phyloP scores from a whole-genome alignment of 2,888 invertebrate genomes.

The Copidosoma aretas region DNA sequence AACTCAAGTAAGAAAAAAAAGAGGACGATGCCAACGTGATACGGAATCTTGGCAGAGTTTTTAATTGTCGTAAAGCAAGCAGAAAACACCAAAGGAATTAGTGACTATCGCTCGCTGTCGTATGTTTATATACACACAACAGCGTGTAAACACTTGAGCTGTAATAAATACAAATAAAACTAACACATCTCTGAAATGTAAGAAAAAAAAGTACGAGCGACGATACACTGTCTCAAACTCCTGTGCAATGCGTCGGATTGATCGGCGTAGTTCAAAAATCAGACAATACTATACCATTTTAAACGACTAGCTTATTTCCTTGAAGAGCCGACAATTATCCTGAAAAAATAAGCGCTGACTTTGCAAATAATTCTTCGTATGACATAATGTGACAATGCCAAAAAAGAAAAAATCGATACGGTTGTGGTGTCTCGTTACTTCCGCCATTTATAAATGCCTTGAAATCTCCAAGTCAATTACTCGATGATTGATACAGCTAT shows the following conservation, averaged over 20 bases:
- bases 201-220: neutral
- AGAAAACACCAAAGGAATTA: constrained; percentile 20
- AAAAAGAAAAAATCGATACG: constrained; percentile 15
- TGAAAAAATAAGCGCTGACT: constrained; percentile 16
- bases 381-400: neutral
- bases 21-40: neutral
- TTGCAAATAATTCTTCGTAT: neutral
- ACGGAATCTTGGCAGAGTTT: constrained; percentile 1
- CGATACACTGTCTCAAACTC: constrained; percentile 21
- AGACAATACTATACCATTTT: constrained; percentile 47
- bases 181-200: neutral
- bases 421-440: too few species aligned
- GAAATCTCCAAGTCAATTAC: neutral
- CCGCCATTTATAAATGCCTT: neutral
- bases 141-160: constrained; percentile 22
- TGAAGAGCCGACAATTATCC: constrained; percentile 30
- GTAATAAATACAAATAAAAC: constrained; percentile 9
- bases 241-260: constrained; percentile 29
- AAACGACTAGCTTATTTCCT: constrained; percentile 28
- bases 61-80: neutral
- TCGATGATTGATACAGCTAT: neutral
- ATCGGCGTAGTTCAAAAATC: constrained; percentile 48
- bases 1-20: constrained; percentile 27
- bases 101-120: constrained; percentile 30
- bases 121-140: neutral